Base-by-base conservation (phyloP, 2,797 vertebrate species). In the Helicolenus hilgendorfi region DNA sequence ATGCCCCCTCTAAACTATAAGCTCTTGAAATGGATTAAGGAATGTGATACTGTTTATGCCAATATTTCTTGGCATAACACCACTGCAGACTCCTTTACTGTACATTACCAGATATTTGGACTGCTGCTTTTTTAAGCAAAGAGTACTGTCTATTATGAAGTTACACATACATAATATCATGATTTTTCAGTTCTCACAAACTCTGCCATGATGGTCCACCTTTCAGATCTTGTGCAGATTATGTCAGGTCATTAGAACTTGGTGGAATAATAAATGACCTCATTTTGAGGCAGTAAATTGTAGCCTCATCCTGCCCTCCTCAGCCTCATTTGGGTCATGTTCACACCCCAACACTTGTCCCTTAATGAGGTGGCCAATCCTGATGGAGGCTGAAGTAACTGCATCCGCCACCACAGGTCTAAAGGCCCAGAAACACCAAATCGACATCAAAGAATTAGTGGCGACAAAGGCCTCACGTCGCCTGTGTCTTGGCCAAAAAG, bases 291-390 rank as follows among this genome's bases (percentile, higher is more conserved):
- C 36, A 41, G 36, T 72, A 31, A 67, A 27, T 11, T 22, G 15
- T 35, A 36, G 3, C 15, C 20, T 62, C 4, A 31, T 59, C 18
- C 27, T n/a, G 13, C 64, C 45, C 55, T 64, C 41, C 11, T 70
- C 27, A 56, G 74, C 14, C 41, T 67, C 5, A 33, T n/a, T 63
- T 29, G 33, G 18, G 10, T 81, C 62, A 64, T 71, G 29, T 62
- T 87, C 29, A 70, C 67, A 64, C 62, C 70, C 36, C 24, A 26
- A 27, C 29, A 59, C 65, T 62, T 69, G 70, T 70, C 64, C 27
- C 20, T 59, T 49, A 67, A 60, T 68, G n/a, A 58, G 62, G 33
- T 11, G 13, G 9, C 18, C 20, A 24, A 13, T 55, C 38, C 33
- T 70, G 33, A 74, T 56, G 38, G 45, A 81, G 79, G 41, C 69